These are phyloP conservation scores for Drepanosiphum platanoidis DNA, from an alignment of 2,888 invertebrate genomes.

Conservation along the genomic window DNA sequence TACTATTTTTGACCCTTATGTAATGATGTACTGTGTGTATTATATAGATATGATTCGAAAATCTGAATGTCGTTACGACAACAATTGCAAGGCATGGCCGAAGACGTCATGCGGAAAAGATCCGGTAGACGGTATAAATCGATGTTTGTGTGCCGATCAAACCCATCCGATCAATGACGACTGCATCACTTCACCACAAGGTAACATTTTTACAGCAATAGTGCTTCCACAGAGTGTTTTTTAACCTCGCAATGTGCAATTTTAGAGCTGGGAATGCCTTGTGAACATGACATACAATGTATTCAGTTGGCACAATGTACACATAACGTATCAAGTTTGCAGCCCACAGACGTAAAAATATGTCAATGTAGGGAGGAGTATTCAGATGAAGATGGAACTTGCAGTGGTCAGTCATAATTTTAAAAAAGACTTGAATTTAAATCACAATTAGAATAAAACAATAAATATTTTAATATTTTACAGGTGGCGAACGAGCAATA, in stretches of 20 bases:
- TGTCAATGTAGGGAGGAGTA: constrained; percentile 75
- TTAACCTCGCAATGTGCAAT: too few species aligned
- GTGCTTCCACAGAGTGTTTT: background rate
- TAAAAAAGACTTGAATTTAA: too few species aligned
- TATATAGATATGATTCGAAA: background rate
- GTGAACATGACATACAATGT: constrained; percentile 54
- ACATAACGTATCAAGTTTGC: background rate
- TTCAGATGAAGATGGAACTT: constrained; percentile 73
- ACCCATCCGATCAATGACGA: constrained; percentile 75
- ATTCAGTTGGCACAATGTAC: constrained; percentile 45
- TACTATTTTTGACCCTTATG: background rate
- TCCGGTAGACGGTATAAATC: constrained; percentile 70
- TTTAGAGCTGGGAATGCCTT: constrained; percentile 49
- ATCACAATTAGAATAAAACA: too few species aligned
- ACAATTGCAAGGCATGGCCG: constrained; percentile 11
- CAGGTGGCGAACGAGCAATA: constrained; percentile 42
- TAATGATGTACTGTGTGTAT: background rate
- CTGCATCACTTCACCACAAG: constrained; percentile 74
- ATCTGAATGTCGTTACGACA: constrained; percentile 22
- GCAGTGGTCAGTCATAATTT: constrained; percentile 70
- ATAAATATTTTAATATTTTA: constrained; percentile 3
- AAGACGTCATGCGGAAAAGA: constrained; percentile 51
- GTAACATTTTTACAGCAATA: constrained; percentile 67
- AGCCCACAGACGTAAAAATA: constrained; percentile 68
- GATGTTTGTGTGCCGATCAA: constrained; percentile 79